phyloP scores from a whole-genome alignment of 1,140 invertebrate genomes.

The Musca vetustissima region DNA sequence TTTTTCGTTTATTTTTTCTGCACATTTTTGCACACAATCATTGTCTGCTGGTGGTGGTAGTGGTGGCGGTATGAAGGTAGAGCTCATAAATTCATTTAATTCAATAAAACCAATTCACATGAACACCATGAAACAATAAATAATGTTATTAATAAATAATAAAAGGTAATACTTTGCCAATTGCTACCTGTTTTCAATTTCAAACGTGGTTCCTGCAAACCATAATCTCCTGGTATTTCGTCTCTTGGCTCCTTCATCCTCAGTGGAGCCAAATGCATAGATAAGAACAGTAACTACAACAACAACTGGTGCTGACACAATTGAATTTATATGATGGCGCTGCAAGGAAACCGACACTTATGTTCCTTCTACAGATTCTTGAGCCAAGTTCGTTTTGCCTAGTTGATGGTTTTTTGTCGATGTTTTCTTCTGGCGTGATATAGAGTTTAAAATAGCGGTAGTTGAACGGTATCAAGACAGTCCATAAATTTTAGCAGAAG shows the following conservation, averaged over 20 bases:
- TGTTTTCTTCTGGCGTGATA: neutral
- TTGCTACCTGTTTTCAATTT: constrained; percentile 32
- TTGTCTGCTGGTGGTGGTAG: too few species aligned
- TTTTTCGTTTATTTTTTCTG: too few species aligned
- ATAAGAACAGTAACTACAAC: too few species aligned
- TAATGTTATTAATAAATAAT: constrained; percentile 56
- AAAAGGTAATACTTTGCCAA: constrained; percentile 51
- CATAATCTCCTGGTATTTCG: neutral
- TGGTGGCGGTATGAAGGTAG: too few species aligned
- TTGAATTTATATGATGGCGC: constrained; percentile 16
- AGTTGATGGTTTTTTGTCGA: neutral
- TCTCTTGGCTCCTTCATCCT: neutral
- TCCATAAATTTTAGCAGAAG: constrained; percentile 20
- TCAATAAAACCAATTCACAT: constrained; percentile 50
- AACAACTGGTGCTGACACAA: neutral
- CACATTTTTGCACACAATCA: neutral
- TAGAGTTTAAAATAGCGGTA: constrained; percentile 13
- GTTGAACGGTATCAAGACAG: constrained; percentile 4
- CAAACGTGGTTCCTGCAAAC: neutral
- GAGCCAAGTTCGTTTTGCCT: neutral
- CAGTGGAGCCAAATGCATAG: neutral
- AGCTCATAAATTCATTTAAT: constrained; percentile 43
- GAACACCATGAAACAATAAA: constrained; percentile 56
- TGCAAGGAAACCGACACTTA: constrained; percentile 10
- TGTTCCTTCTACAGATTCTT: neutral